Base-by-base conservation (phyloP, 2,797 vertebrate species). In the Meda fulgida region DNA sequence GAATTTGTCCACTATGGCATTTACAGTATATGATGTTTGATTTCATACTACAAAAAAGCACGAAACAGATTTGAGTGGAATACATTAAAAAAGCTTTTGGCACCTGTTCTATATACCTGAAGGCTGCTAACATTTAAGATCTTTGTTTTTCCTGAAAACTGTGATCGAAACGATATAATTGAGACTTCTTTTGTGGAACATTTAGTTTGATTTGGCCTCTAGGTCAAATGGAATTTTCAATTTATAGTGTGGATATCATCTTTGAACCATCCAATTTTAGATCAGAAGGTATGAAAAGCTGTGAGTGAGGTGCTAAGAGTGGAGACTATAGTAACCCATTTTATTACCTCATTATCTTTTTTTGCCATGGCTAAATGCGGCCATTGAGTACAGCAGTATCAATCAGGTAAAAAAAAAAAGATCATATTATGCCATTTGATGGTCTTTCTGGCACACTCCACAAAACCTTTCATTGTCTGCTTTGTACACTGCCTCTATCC, bases 281-380 rank as follows among this genome's bases (percentile, higher is more conserved):
- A 75, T 66, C 58, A 83, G 55, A 65, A 65, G 70, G 70, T 36
- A 40, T 65, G 29, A 36, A 83, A 75, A 65, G 55, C 31, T 7
- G 5, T 21, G 40, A 83, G 26, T 83, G 38, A 65, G 80, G 38
- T 18, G 63, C 36, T 73, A 9, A 7, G 38, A 72, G 53, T 34
- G 21, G 21, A 75, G 70, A 66, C 55, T 73, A 51, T 46, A 73
- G 70, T 46, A 82, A 58, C 80, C 70, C 26, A 73, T 38, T 46
- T 75, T 75, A 83, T 83, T 66, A 75, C 58, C 71, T 83, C 58
- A 83, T 83, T 73, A 82, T 81, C 29, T 76, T 72, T 73, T 82
- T 83, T 83, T 81, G 69, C 36, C 38, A 48, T 48, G 70, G 55
- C 40, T 82, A 82, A 82, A 75, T 75, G 70, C 9, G 31, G 69